Base-by-base conservation (phyloP, 2,888 invertebrate genomes). In the Thelaira solivaga region DNA sequence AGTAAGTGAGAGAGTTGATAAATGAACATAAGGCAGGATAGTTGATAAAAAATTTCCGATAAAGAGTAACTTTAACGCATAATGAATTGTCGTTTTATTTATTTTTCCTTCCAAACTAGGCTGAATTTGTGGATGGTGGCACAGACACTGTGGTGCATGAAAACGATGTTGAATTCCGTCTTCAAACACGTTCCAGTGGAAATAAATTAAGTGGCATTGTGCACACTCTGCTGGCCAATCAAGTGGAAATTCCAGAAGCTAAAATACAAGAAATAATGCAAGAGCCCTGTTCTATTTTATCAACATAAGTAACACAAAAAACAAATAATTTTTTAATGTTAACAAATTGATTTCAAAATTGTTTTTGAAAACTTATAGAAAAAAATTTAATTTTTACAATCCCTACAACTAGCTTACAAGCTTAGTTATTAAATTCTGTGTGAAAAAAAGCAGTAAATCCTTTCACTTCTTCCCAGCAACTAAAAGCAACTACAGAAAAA, bases 81-180 rank as follows among this genome's bases (percentile, higher is more conserved):
- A 34, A 11, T 11, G n/a, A 2, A 34, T n/a, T 34, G 2, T 4
- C 6, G 1, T 13, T 13, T 39, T 39, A 13, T 1, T 2, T 3
- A 13, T 39, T 22, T 34, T 47, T 7, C 2, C n/a, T 11, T 13
- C 18, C 16, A 4, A 13, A 22, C 20, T 41, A 96, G 94, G 94
- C 93, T 59, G 93, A 93, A 84, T 97, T 97, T 86, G 93, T 94
- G 7, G 94, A 96, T 81, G 93, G 93, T 61, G 97, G 97, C 18
- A 95, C 96, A 0, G 95, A 96, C 88, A 96, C 95, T 59, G 91
- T 92, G 81, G 97, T 97, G 61, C 80, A 79, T 39, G 84, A 86
- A 69, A 84, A 88, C 77, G 87, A 83, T 57, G 84, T 85, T 6
- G 83, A 84, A 13, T 89, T 89, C 69, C 81, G 87, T n/a, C 76